phyloP scores from a whole-genome alignment of 2,113 vertebrate genomes.

The Pampusana beccarii region DNA sequence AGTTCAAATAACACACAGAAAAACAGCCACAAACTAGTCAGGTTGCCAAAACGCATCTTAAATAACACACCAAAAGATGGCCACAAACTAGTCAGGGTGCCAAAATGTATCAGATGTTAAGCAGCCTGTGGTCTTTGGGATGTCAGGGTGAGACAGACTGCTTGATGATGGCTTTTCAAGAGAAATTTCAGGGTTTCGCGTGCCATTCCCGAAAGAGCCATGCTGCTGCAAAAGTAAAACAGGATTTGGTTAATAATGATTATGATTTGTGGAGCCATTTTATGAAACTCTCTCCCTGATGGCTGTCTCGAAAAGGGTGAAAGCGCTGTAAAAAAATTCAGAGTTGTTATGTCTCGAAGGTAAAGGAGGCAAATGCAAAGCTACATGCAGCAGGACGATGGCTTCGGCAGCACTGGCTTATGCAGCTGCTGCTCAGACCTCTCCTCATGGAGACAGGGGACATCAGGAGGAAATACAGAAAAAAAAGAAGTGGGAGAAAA shows the following conservation, averaged over 20 bases:
- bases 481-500: not conserved
- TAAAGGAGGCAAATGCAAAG: not conserved
- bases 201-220: not conserved
- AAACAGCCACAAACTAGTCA: not conserved
- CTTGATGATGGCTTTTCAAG: not conserved
- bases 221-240: not conserved
- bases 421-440: not conserved
- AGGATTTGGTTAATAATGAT: fast-evolving
- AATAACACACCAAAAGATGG: not conserved
- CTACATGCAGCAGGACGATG: not conserved
- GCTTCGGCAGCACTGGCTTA: not conserved
- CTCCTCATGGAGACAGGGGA: fast-evolving
- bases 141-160: not conserved
- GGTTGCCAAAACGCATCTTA: not conserved
- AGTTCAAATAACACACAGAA: conserved; percentile 7
- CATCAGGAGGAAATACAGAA: not conserved
- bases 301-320: not conserved
- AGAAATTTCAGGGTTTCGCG: not conserved
- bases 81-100: not conserved
- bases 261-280: not conserved
- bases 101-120: not conserved
- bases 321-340: not conserved
- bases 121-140: not conserved
- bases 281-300: not conserved
- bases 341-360: not conserved